Evolutionary conservation across 2,888 invertebrate genomes (phyloP).

Genomic region (Drosophila suboccidentalis): DNA sequence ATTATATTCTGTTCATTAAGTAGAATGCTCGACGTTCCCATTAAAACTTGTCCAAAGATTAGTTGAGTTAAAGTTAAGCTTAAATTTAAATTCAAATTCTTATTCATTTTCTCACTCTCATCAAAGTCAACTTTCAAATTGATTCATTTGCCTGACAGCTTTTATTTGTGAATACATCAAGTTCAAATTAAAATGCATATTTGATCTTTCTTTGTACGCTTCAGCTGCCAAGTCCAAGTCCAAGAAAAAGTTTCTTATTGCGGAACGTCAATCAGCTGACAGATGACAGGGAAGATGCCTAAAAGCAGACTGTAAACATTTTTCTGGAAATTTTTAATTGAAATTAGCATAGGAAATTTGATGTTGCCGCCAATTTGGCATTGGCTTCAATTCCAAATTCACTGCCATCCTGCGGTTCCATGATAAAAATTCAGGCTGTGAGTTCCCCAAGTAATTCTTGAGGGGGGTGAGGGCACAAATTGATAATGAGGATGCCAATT

Average conservation of each 20-base stretch:
- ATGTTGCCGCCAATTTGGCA: constrained; percentile 53
- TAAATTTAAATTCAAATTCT: neutral
- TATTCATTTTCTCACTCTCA: neutral
- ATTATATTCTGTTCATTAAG: neutral
- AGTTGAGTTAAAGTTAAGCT: neutral
- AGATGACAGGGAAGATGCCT: constrained; percentile 5
- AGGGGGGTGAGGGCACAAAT: neutral
- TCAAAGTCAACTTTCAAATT: constrained; percentile 19
- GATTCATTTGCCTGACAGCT: constrained; percentile 36
- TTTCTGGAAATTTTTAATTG: constrained; percentile 71
- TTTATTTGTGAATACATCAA: neutral
- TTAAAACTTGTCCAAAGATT: neutral
- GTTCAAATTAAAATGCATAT: constrained; percentile 20
- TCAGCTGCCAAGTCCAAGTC: constrained; percentile 1
- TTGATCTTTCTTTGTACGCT: constrained; percentile 40
- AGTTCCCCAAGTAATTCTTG: constrained; percentile 56
- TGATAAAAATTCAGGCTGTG: constrained; percentile 34
- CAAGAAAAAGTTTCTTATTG: constrained; percentile 6
- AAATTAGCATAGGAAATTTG: constrained; percentile 69
- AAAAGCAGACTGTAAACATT: constrained; percentile 39
- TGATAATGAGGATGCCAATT: constrained; percentile 6
- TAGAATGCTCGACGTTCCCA: no score
- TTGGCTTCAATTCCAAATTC: constrained; percentile 26
- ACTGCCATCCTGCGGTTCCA: constrained; percentile 37
- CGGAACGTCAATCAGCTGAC: constrained; percentile 15